phyloP scores from a whole-genome alignment of 2,888 invertebrate genomes.

The Ptychoptera albimana region DNA sequence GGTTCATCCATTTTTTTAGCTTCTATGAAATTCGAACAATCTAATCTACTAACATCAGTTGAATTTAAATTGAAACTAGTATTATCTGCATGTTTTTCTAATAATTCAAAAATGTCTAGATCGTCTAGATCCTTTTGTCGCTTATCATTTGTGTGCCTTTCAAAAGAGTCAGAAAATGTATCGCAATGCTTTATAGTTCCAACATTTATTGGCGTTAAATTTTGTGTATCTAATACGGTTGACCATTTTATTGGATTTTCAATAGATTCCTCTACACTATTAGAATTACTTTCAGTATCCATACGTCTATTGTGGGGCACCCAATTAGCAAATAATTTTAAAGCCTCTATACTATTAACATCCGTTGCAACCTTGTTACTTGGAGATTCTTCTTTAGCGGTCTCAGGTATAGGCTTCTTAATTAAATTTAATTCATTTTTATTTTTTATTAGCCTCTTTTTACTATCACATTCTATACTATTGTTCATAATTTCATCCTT shows the following conservation, averaged over 20 bases:
- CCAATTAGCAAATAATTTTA: no score
- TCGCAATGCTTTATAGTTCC: no score
- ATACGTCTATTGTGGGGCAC: no score
- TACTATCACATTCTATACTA: slow-evolving; percentile 4
- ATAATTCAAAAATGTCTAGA: slow-evolving; percentile 56
- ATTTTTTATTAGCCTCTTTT: slow-evolving; percentile 4
- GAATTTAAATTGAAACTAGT: slow-evolving; percentile 57
- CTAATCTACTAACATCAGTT: slow-evolving; percentile 33
- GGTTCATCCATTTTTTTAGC: slow-evolving; percentile 30
- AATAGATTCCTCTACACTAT: no score
- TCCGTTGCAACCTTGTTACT: no score
- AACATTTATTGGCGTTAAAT: no score
- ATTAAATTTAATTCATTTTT: background rate
- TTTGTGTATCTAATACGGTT: background rate
- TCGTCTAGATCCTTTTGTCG: slow-evolving; percentile 33
- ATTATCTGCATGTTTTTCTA: slow-evolving; percentile 56
- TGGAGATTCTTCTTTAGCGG: background rate
- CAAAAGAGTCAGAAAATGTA: background rate
- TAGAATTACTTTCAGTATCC: no score
- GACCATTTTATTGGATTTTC: background rate
- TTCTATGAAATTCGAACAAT: no score
- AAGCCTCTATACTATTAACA: no score
- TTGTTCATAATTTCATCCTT: slow-evolving; percentile 6
- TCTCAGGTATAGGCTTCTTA: background rate
- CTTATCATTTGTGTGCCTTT: background rate